Percentiles rank a stretch among this genome's conserved stretches.
Evolutionary conservation across 2,797 vertebrate species (phyloP).

Genomic region (Oreochromis mossambicus): DNA sequence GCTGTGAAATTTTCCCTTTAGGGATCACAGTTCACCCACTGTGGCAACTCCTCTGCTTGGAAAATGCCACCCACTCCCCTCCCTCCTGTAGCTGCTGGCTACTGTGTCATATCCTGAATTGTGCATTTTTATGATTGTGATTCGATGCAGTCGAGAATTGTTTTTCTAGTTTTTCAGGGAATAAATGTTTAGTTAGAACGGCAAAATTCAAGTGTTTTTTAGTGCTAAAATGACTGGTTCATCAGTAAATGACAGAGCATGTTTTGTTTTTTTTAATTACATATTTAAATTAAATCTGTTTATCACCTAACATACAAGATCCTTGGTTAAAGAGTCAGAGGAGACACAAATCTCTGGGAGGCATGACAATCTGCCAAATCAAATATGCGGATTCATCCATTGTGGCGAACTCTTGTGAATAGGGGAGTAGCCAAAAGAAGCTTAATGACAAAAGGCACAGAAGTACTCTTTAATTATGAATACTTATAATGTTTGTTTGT

Average conservation of each 20-base stretch:
- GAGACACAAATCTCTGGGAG: background rate
- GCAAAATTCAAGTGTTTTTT: background rate
- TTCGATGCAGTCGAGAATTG: background rate
- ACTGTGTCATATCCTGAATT: background rate
- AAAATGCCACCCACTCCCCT: background rate
- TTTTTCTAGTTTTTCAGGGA: background rate
- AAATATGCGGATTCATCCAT: background rate
- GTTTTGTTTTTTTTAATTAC: background rate
- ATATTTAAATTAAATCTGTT: background rate
- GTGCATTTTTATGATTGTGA: background rate
- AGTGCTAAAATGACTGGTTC: background rate
- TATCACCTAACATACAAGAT: background rate
- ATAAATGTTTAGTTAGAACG: background rate
- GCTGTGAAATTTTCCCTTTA: conserved; percentile 35
- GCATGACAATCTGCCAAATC: background rate
- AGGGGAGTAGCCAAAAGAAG: background rate
- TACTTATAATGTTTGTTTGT: background rate
- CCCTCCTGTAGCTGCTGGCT: background rate
- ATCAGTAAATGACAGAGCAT: background rate
- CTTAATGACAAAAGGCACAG: too few relatives aligned
- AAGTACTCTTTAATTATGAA: background rate
- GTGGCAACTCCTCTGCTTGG: conserved; percentile 18
- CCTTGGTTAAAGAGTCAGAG: background rate
- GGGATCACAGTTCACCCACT: background rate
- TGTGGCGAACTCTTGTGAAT: background rate